These are phyloP conservation scores for Toxotes lorentzi DNA, from an alignment of 2,797 vertebrate species.

Conservation along the genomic window DNA sequence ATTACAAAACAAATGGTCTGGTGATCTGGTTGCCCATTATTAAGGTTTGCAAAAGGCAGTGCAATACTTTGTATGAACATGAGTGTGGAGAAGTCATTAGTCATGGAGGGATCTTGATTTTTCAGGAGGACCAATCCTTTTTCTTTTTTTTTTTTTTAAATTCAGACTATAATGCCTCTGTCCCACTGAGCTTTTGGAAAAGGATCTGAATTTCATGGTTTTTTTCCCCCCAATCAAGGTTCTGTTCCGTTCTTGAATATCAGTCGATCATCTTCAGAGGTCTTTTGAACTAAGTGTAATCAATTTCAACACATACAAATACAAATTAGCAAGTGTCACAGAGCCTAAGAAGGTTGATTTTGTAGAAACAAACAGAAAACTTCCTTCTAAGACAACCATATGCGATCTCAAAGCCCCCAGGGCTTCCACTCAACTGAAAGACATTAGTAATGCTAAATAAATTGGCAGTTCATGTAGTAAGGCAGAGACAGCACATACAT, in stretches of 20 bases:
- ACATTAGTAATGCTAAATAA: constrained; percentile 52
- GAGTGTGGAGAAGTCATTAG: constrained; percentile 16
- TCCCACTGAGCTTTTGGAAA: constrained; percentile 18
- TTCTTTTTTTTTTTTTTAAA: constrained; percentile 4
- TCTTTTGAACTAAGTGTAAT: constrained; percentile 35
- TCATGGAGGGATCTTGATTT: constrained; percentile 26
- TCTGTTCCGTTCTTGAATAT: constrained; percentile 16
- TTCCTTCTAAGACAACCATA: constrained; percentile 16
- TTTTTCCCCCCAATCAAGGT: background rate
- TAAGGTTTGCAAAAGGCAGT: constrained; percentile 57
- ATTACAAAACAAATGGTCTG: constrained; percentile 47
- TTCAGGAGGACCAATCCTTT: constrained; percentile 19
- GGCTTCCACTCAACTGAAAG: constrained; percentile 38
- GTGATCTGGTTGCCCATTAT: constrained; percentile 16
- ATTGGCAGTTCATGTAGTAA: constrained; percentile 61
- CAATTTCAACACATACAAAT: constrained; percentile 25
- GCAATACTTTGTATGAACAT: constrained; percentile 31
- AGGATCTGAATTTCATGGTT: constrained; percentile 24
- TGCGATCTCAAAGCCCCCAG: constrained; percentile 32
- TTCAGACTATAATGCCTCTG: constrained; percentile 18
- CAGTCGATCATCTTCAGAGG: constrained; percentile 26
- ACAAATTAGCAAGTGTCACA: constrained; percentile 30
- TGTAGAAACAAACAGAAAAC: background rate
- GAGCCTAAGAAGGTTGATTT: constrained; percentile 24
- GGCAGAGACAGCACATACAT: constrained; percentile 61